Percentiles rank a stretch among this genome's conserved stretches.
These are phyloP conservation scores for Blastobasis lacticolella DNA, from an alignment of 2,888 invertebrate genomes.

Conservation along the genomic window DNA sequence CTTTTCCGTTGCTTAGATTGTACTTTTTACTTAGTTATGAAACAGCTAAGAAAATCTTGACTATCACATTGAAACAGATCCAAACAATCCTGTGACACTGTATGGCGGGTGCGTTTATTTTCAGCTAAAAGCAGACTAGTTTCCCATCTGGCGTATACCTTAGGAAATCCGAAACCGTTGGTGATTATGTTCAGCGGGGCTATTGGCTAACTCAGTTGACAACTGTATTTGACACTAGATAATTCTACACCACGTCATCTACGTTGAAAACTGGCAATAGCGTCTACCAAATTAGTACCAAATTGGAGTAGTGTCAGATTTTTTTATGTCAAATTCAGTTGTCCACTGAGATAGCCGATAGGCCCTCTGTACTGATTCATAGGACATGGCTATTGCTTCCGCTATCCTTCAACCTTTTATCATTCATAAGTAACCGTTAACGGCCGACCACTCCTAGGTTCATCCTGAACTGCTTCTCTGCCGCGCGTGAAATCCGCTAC, in stretches of 20 bases:
- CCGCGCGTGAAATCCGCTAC: no score
- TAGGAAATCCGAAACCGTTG: conserved; percentile 6
- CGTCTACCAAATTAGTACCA: no score
- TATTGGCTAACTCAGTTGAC: no score
- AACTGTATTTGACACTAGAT: no score
- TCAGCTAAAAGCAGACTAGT: neutral
- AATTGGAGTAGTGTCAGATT: no score
- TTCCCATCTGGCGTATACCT: neutral
- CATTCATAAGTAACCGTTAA: neutral
- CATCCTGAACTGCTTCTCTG: neutral
- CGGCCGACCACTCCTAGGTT: neutral
- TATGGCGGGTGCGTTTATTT: conserved; percentile 7
- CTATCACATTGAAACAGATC: conserved; percentile 6
- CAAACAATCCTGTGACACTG: conserved; percentile 5
- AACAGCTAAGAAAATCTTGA: neutral
- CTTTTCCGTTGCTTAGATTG: conserved; percentile 9
- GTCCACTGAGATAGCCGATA: no score
- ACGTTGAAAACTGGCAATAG: no score
- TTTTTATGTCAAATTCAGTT: no score
- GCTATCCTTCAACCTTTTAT: neutral
- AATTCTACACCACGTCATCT: no score
- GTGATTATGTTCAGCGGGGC: conserved; percentile 8
- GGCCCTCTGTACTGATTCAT: conserved; percentile 6
- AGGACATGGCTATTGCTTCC: neutral
- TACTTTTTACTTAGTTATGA: conserved; percentile 1